Evolutionary conservation across 2,888 invertebrate genomes (phyloP).

Genomic region (Hypselothyrea guttata): DNA sequence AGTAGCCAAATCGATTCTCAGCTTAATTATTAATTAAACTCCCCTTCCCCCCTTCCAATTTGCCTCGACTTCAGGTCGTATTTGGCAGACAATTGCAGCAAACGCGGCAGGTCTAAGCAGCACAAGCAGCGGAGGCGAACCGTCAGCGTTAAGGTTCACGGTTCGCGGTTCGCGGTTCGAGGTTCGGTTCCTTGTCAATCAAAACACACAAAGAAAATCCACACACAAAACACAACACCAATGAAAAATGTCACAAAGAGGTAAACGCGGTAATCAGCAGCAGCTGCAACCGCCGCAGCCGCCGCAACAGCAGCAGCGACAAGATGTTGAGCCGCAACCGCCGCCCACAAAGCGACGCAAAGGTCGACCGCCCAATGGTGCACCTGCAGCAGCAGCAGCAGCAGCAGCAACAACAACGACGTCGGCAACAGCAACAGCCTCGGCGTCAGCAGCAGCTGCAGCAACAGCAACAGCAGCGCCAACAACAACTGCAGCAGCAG

Average conservation of each 20-base stretch:
- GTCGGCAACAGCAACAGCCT: slow-evolving; percentile 25
- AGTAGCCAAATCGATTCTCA: slow-evolving; percentile 35
- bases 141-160: too few species aligned
- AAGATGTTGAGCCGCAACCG: slow-evolving; percentile 83
- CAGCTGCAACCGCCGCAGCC: slow-evolving; percentile 83
- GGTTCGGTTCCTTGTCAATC: slow-evolving; percentile 47
- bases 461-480: slow-evolving; percentile 55
- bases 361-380: slow-evolving; percentile 85
- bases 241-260: slow-evolving; percentile 88
- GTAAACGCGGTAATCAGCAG: slow-evolving; percentile 88
- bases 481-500: slow-evolving; percentile 64
- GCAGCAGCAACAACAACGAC: slow-evolving; percentile 37
- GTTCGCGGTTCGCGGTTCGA: too few species aligned
- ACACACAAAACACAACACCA: slow-evolving; percentile 71
- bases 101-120: slow-evolving; percentile 55
- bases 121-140: slow-evolving; percentile 47
- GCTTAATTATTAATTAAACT: slow-evolving; percentile 23
- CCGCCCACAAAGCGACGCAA: slow-evolving; percentile 89
- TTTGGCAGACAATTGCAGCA: slow-evolving; percentile 44
- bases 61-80: slow-evolving; percentile 38
- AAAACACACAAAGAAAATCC: slow-evolving; percentile 54
- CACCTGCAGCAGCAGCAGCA: slow-evolving; percentile 67
- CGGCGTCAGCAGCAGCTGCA: slow-evolving; percentile 51
- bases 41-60: background rate
- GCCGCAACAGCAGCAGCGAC: slow-evolving; percentile 83